Base-by-base conservation (phyloP, 2,888 invertebrate genomes). In the Erebia palarica region DNA sequence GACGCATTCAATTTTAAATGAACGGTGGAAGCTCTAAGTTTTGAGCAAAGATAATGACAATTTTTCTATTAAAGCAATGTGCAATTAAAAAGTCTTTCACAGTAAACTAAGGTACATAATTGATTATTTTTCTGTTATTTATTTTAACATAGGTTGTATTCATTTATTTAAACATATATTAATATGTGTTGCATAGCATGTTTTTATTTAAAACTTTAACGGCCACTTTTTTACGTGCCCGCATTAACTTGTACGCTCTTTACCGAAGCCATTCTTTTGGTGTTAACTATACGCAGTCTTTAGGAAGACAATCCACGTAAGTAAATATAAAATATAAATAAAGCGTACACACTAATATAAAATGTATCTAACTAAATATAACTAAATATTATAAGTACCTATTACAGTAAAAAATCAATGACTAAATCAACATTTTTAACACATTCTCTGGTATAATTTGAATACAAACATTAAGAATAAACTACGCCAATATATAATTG, bases 1-100 rank as follows among this genome's bases (percentile, higher is more conserved):
- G 71, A 72, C 73, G 72, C 72, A 77, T 69, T 60, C 67, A 69
- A 73, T 68, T 69, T 68, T 64, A 55, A 70, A 65, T 70, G 68
- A 73, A 70, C 49, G 72, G 76, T 81, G 89, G 90, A 90, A 90
- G 89, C 86, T 89, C 86, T 84, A 77, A 83, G 81, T 80, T 67
- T 88, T 90, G 90, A 90, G 90, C 90, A 90, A 89, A 81, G 78
- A 77, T 73, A 76, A 73, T 73, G 75, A 73, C 72, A 65, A 71
- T 71, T 58, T 55, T 69, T 68, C 64, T 7, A 59, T 67, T 73
- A 65, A 76, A 73, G 74, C 73, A 72, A 71, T 73, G 72, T 75
- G 75, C 65, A 73, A 72, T 75, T 73, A 75, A 74, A 75, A 75
- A 71, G 69, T 70, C 59, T 71, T 49, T 67, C 51, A 42, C 65